Conservation (phyloP, 2,888 invertebrate genomes). For the Agriopis leucophaearia region DNA sequence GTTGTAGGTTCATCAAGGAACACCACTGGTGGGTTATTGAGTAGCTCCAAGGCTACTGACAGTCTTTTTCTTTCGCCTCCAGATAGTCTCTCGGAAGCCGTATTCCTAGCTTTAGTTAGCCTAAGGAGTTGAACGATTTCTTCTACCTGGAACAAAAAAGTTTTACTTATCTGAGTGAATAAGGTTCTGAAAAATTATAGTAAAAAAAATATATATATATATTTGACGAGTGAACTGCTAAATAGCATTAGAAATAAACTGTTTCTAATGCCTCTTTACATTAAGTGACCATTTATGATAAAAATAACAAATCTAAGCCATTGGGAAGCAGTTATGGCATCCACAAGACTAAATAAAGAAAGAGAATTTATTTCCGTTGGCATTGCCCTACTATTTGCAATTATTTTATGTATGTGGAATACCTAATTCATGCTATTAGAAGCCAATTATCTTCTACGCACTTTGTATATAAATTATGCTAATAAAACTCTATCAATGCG, state of each 20-base stretch:
- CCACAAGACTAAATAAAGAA: not conserved
- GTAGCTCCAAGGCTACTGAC: constrained; percentile 96
- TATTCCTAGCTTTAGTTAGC: constrained; percentile 90
- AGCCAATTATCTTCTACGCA: not conserved
- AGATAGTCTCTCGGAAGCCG: constrained; percentile 91
- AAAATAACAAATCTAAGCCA: too few species aligned
- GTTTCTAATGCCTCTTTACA: too few species aligned
- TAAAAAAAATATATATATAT: too few species aligned
- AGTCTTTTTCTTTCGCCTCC: constrained; percentile 97
- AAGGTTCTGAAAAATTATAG: too few species aligned
- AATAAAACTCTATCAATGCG: not conserved
- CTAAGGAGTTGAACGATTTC: constrained; percentile 95
- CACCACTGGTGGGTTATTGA: constrained; percentile 97
- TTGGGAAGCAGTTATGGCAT: not conserved
- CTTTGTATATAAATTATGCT: not conserved
- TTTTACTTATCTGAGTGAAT: not conserved
- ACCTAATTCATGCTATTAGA: not conserved
- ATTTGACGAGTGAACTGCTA: too few species aligned
- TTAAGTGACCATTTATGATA: too few species aligned
- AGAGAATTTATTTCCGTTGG: not conserved
- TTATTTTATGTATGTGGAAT: not conserved
- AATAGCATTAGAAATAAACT: too few species aligned
- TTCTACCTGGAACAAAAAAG: constrained; percentile 88
- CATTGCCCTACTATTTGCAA: not conserved
- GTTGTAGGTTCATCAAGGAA: constrained; percentile 99